Evolutionary conservation across 2,113 vertebrate genomes (phyloP), one percentile per base, ranked within the genome.

Genomic region (Acinonyx jubatus): DNA sequence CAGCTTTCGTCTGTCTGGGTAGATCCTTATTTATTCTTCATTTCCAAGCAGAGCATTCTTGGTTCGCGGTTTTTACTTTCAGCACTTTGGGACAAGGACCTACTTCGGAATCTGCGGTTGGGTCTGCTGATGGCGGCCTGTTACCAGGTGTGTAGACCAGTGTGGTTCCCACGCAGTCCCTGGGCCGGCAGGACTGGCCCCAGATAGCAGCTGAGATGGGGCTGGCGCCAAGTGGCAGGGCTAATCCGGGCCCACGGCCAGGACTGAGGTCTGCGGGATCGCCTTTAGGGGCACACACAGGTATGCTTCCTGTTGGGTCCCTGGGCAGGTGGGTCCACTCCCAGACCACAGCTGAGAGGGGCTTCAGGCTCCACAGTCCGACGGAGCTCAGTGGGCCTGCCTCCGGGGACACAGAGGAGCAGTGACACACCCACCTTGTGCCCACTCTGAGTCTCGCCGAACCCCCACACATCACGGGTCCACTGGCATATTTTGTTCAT

Each of bases 361-460:
- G 68, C n/a, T 36, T 63, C 68, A 36, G n/a, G n/a, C 55, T 36
- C 68, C 68, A 21, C n/a, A 4, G n/a, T n/a, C 18, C 4, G 68
- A 19, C 4, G 0, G 65, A 36, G n/a, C 18, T 36, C 68, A 2
- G 68, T 18, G 16, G 8, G 68, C 68, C n/a, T 10, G 68, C 18
- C 8, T 2, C 68, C n/a, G 0, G 18, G 68, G n/a, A 31, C 68
- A 71, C n/a, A 21, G 68, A 71, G 68, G 68, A 36, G 18, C 18
- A 21, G n/a, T 2, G 9, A 11, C n/a, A 5, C 33, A 4, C n/a
- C 68, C 10, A 21, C n/a, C 8, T 9, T 4, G 8, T 21, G 4
- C 68, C 68, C n/a, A 71, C 4, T 5, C 8, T 5, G 68, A 71
- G n/a, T 8, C 68, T 36, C 68, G 10, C n/a, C 8, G 18, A 23